Percentiles rank a stretch among this genome's conserved stretches.
Conservation (phyloP, 53 echinoderm and acorn worm genomes). For the Stichopus horrens region DNA sequence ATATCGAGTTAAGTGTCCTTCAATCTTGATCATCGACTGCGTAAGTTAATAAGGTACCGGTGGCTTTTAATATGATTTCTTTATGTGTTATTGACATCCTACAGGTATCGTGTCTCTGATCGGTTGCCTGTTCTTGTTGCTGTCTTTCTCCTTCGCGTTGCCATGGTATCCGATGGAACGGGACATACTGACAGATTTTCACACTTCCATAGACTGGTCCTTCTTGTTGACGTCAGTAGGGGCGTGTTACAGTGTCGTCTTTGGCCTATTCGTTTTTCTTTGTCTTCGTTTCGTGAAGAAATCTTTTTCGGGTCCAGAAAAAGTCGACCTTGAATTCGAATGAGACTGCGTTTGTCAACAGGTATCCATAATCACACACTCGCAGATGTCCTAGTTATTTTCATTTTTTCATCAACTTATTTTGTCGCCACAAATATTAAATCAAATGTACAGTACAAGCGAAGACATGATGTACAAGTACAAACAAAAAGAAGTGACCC, state of each 20-base stretch:
- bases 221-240: constrained; percentile 14
- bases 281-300: neutral
- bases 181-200: neutral
- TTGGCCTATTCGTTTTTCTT: constrained; percentile 6
- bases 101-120: constrained; percentile 16
- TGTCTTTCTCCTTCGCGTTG: neutral
- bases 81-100: neutral
- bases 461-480: no score
- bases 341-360: no score
- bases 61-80: no score
- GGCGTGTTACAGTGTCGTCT: constrained; percentile 5
- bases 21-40: no score
- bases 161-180: constrained; percentile 15
- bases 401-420: no score
- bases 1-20: no score
- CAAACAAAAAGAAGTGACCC: no score
- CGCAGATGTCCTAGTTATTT: no score
- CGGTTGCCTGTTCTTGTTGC: constrained; percentile 16
- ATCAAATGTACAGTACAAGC: no score
- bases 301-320: neutral
- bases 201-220: constrained; percentile 21
- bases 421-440: no score
- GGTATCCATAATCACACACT: no score
- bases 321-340: neutral
- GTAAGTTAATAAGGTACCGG: no score